A percentile compares a stretch with the other conserved stretches of the same genome.
These are phyloP conservation scores for Thunnus albacares DNA, from an alignment of 2,797 vertebrate species.

Conservation along the genomic window DNA sequence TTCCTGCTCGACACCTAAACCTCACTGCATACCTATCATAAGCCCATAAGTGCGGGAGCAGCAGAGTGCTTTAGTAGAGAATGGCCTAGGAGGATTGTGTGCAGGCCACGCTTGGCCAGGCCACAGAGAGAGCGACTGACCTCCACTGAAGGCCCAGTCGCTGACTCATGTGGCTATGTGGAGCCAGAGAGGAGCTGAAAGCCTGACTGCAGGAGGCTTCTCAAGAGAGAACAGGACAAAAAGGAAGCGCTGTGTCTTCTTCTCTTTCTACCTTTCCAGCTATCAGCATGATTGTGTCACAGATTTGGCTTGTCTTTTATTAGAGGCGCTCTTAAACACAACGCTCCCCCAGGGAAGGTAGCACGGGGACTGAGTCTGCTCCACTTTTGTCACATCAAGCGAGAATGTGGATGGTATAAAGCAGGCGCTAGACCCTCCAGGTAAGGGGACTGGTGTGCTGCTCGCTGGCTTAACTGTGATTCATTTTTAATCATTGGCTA, in stretches of 20 bases:
- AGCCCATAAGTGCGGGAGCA: constrained; percentile 60
- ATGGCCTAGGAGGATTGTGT: constrained; percentile 58
- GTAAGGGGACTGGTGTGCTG: neutral
- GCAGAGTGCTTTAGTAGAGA: constrained; percentile 39
- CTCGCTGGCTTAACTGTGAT: constrained; percentile 10
- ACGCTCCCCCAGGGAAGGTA: constrained; percentile 18
- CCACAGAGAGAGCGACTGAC: constrained; percentile 54
- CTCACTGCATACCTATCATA: constrained; percentile 63
- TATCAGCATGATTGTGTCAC: constrained; percentile 59
- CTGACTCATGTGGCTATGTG: constrained; percentile 72
- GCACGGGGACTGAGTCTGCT: constrained; percentile 43
- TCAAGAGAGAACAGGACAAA: constrained; percentile 30
- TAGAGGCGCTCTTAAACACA: constrained; percentile 47
- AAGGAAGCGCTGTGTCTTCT: constrained; percentile 33
- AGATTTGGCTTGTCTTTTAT: constrained; percentile 65
- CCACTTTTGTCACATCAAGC: constrained; percentile 51
- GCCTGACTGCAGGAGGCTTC: constrained; percentile 39
- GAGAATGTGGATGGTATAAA: constrained; percentile 28
- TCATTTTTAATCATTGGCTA: constrained; percentile 9
- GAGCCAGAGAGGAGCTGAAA: constrained; percentile 66
- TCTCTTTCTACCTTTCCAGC: constrained; percentile 26
- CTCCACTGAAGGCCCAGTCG: constrained; percentile 66
- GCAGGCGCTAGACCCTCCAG: neutral
- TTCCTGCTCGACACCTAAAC: constrained; percentile 72
- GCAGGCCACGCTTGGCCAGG: constrained; percentile 39